These are phyloP conservation scores for Engraulis encrasicolus DNA, from an alignment of 2,113 vertebrate species.

Conservation along the genomic window DNA sequence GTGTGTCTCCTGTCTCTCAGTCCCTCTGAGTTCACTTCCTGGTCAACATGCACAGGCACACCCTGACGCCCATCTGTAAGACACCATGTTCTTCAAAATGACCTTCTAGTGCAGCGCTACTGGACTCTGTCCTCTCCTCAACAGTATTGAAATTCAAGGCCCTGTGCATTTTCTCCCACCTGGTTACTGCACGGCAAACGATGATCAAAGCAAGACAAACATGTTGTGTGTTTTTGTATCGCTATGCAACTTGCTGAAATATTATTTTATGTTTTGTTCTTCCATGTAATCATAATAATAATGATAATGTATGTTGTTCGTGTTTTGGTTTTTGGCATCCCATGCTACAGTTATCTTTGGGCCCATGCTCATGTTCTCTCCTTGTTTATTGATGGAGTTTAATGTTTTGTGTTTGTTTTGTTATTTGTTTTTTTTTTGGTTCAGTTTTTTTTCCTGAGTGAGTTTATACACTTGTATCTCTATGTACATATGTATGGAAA, in stretches of 20 bases:
- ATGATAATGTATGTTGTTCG: no score
- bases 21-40: background rate
- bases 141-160: constrained; percentile 9
- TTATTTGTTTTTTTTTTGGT: constrained; percentile 60
- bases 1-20: background rate
- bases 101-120: background rate
- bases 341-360: constrained; percentile 33
- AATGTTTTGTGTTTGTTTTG: constrained; percentile 56
- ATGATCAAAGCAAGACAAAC: background rate
- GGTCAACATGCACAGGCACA: background rate
- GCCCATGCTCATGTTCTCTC: constrained; percentile 49
- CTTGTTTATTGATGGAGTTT: constrained; percentile 41
- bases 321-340: background rate
- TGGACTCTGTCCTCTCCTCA: background rate
- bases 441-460: constrained; percentile 45
- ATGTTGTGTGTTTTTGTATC: constrained; percentile 15
- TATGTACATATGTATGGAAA: constrained; percentile 69
- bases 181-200: background rate
- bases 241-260: constrained; percentile 15
- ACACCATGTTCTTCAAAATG: background rate
- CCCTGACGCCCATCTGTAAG: background rate
- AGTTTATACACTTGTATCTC: constrained; percentile 62
- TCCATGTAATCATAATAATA: background rate
- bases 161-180: background rate
- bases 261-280: background rate